phyloP scores from a whole-genome alignment of 2,888 invertebrate species.

The Polylopha cassiicola region DNA sequence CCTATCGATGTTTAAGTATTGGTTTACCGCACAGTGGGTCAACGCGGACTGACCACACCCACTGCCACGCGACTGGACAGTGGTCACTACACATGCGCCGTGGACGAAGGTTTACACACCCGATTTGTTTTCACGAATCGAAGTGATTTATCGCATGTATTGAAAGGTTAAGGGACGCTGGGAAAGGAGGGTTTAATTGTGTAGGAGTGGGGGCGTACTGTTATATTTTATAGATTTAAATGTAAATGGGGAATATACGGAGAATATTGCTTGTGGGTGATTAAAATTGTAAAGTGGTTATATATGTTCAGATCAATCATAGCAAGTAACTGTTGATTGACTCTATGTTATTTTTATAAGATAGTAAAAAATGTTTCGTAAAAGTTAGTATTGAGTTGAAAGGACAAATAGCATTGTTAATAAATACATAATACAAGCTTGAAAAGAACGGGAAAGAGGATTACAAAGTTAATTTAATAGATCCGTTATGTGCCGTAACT shows the following conservation, averaged over 20 bases:
- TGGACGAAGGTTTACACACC: conserved; percentile 54
- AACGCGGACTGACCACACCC: conserved; percentile 55
- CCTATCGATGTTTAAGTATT: conserved; percentile 38
- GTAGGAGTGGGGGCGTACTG: conserved; percentile 18
- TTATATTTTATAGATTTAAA: conserved; percentile 13
- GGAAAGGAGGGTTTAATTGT: conserved; percentile 18
- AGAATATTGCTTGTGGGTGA: no score
- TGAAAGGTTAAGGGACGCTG: conserved; percentile 25
- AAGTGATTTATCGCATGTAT: conserved; percentile 27
- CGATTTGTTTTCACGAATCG: conserved; percentile 38
- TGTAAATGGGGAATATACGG: no score
- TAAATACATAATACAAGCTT: no score
- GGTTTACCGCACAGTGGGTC: conserved; percentile 34
- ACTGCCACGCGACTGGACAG: conserved; percentile 60
- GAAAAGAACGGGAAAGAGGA: no score
- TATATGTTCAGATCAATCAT: no score
- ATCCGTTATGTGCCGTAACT: conserved; percentile 7
- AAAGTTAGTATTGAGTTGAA: no score
- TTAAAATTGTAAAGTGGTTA: no score
- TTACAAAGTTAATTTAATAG: conserved; percentile 14
- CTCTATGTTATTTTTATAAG: no score
- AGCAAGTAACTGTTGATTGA: no score
- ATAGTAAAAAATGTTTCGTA: no score
- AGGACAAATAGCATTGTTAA: no score
- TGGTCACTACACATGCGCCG: conserved; percentile 71